phyloP scores from a whole-genome alignment of 2,113 vertebrate genomes.

The Tragelaphus imberbis region DNA sequence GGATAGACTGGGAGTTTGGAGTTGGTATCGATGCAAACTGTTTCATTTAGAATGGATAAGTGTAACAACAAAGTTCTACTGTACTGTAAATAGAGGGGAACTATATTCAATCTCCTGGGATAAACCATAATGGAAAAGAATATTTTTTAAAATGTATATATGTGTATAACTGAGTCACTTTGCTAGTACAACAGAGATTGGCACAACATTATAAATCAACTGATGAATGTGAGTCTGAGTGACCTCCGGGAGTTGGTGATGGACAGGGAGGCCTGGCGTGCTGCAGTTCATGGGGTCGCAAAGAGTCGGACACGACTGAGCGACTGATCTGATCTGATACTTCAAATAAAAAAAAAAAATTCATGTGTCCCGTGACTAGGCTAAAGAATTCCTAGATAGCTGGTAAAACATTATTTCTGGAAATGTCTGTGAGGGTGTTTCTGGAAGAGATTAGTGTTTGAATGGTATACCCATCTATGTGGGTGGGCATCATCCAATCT shows the following conservation, averaged over 20 bases:
- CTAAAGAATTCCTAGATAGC: background rate
- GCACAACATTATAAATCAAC: background rate
- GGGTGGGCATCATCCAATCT: background rate
- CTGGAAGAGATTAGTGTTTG: background rate
- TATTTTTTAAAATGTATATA: background rate
- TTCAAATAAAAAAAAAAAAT: background rate
- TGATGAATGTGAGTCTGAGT: too few relatives aligned
- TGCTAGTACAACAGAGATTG: background rate
- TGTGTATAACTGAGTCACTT: background rate
- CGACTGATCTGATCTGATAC: too few relatives aligned
- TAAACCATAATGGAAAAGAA: background rate
- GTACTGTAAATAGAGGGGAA: background rate
- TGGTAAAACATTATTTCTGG: background rate
- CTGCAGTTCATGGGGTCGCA: too few relatives aligned
- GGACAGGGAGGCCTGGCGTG: too few relatives aligned
- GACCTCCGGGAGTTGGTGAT: too few relatives aligned
- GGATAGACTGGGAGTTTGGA: background rate
- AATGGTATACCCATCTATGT: background rate
- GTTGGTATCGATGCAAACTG: background rate
- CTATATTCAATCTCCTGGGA: background rate
- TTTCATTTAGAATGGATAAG: background rate
- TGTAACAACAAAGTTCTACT: background rate
- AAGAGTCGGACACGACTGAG: too few relatives aligned
- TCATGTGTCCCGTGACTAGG: background rate
- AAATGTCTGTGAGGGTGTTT: background rate